Evolutionary conservation across 2,797 vertebrate genomes (phyloP).

Genomic region (Loriculus beryllinus): DNA sequence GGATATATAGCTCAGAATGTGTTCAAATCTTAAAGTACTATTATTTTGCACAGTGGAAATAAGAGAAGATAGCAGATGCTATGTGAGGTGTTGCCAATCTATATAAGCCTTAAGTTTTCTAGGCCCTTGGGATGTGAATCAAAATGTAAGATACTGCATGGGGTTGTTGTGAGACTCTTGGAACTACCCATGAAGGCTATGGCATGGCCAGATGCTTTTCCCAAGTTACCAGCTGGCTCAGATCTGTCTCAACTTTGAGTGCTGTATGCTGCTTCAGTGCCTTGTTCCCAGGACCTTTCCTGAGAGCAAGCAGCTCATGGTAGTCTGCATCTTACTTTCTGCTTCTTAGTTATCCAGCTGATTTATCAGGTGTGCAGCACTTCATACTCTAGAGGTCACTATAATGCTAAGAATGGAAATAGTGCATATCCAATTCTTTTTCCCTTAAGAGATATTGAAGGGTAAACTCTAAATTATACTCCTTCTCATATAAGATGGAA

Average conservation of each 20-base stretch:
- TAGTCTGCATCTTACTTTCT: not conserved
- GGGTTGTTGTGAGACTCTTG: not conserved
- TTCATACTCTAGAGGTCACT: conserved; percentile 79
- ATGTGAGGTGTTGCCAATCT: not conserved
- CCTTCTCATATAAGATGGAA: conserved; percentile 25
- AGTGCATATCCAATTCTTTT: not conserved
- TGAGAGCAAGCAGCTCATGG: not conserved
- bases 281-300: not conserved
- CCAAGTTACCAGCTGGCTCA: not conserved
- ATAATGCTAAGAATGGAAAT: conserved; percentile 73
- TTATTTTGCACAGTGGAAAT: not conserved
- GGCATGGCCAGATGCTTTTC: not conserved
- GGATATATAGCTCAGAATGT: not conserved
- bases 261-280: not conserved
- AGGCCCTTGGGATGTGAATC: accelerated
- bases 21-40: not conserved
- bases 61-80: not conserved
- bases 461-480: conserved; percentile 48
- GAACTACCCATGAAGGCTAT: not conserved
- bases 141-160: not conserved
- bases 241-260: accelerated
- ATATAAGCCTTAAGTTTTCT: not conserved
- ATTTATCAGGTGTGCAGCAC: not conserved
- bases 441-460: conserved; percentile 29
- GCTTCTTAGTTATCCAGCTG: not conserved